Evolutionary conservation across 2,797 vertebrate species (phyloP), one percentile per base, ranked within the genome.

Genomic region (Erethizon dorsatum): DNA sequence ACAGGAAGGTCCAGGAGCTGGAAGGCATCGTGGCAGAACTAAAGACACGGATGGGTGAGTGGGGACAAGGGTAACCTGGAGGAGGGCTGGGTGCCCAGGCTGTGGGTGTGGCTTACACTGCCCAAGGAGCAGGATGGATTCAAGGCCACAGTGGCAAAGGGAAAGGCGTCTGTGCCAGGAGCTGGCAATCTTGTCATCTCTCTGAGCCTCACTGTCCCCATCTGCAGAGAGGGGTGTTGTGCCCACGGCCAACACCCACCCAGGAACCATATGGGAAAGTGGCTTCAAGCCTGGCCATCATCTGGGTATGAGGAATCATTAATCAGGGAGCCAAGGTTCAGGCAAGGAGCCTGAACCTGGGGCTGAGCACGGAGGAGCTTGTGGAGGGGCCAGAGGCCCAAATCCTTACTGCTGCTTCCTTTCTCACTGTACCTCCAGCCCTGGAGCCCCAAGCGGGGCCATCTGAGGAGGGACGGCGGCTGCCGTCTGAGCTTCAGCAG

Each of bases 1-100:
- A 92, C 98, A 98, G 95, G 99, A 61, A 61, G 7, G 9, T 99
- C 84, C 99, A 98, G 69, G 99, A 99, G 91, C 98, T 99, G 89
- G 77, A 97, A 99, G 84, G 93, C 98, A 6, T 1, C 4, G 17
- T 56, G 17, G 54, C 17, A 17, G 99, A 99, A 88, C 98, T 99
- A 28, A 97, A 98, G 97, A 99, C 94, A 73, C 97, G 99, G 97
- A 98, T 99, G 95, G 99, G 99, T 99, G 98, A 95, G 95, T 47
- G 26, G 92, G 92, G 83, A 15, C 9, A 2, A n/a, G 17, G 77
- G 80, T 59, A 45, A 3, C 20, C 20, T 0, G 73, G 83, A 89
- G 28, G 54, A 56, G 50, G 17, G 9, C 0, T 22, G 47, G 69
- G 52, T 54, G 13, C 12, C 95, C 59, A 91, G 90, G 69, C n/a